Evolutionary conservation across 2,797 vertebrate genomes (phyloP).

Genomic region (Cetoscarus ocellatus): DNA sequence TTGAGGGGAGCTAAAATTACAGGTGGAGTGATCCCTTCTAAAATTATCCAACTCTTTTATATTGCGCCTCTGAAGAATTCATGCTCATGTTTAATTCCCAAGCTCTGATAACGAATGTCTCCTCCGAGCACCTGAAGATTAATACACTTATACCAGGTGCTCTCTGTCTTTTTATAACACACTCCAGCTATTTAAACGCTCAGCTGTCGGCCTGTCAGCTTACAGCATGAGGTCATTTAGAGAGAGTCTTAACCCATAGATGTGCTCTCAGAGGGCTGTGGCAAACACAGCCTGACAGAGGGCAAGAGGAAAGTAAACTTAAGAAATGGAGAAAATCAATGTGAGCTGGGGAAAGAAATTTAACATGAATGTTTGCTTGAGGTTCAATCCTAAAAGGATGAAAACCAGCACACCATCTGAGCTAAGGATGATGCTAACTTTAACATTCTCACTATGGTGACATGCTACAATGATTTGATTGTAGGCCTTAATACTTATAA

Average conservation of each 20-base stretch:
- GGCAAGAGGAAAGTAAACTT: slow-evolving; percentile 1
- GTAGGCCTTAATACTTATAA: too few species aligned
- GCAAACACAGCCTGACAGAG: slow-evolving; percentile 13
- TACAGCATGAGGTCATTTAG: slow-evolving; percentile 68
- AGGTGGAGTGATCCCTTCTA: slow-evolving; percentile 89
- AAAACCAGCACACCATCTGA: too few species aligned
- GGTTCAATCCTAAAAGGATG: too few species aligned
- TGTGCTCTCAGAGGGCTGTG: slow-evolving; percentile 13
- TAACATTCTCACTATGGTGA: too few species aligned
- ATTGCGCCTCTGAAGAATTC: slow-evolving; percentile 85
- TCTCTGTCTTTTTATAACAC: slow-evolving; percentile 84
- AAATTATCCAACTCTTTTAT: slow-evolving; percentile 90
- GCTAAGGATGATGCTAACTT: too few species aligned
- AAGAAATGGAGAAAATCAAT: neutral
- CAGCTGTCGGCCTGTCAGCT: slow-evolving; percentile 76
- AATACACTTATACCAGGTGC: slow-evolving; percentile 85
- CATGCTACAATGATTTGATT: too few species aligned
- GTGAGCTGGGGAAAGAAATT: too few species aligned
- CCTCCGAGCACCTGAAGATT: slow-evolving; percentile 85
- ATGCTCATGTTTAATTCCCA: slow-evolving; percentile 90
- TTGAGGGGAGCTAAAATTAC: slow-evolving; percentile 87
- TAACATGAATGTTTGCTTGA: too few species aligned
- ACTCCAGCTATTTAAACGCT: slow-evolving; percentile 83
- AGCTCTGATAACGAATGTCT: slow-evolving; percentile 86
- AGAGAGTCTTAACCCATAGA: slow-evolving; percentile 52